Base-by-base conservation (phyloP, 2,113 vertebrate genomes). In the Sinocyclocheilus rhinocerous region DNA sequence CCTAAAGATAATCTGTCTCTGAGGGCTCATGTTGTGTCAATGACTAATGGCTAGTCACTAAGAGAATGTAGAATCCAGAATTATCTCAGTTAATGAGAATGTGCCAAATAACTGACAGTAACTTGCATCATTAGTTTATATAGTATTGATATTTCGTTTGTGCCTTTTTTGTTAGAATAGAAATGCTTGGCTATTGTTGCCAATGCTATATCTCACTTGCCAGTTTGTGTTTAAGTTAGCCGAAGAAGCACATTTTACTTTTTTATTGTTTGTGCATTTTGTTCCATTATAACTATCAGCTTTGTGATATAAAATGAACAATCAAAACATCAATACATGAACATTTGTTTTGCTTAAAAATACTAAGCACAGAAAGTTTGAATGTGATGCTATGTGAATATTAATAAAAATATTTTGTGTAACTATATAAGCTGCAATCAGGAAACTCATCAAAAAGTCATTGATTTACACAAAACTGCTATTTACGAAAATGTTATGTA, bases 151-250 rank as follows among this genome's bases (percentile, higher is more conserved):
- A 13, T 36, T 73, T 29, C 11, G 4, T 81, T 72, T 42, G 87
- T 83, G 73, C 80, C 39, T 78, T 81, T 72, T 42, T 76, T 22
- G 18, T 48, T 15, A 26, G 50, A 33, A 45, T 59, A 29, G 2
- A 20, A 26, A 72, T 80, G 65, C 50, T 45, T 70, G 84, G 26
- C 13, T 59, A 16, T 42, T 76, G 61, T 20, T 77, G 24, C 63
- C 33, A 85, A 29, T 50, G 79, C 26, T 69, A 39, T 52, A 82
- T 61, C 36, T 48, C 20, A 70, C 69, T 50, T 83, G 52, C 61
- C 61, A 57, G 42, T 65, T 85, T 29, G 75, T 82, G 42, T 84
- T 13, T 16, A 42, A n/a, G n/a, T n/a, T n/a, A n/a, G n/a, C n/a
- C n/a, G n/a, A n/a, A 72, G 48, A 42, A 82, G 20, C 48, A 26